phyloP scores from a whole-genome alignment of 2,797 vertebrate genomes.

The Anisognathus igniventris region DNA sequence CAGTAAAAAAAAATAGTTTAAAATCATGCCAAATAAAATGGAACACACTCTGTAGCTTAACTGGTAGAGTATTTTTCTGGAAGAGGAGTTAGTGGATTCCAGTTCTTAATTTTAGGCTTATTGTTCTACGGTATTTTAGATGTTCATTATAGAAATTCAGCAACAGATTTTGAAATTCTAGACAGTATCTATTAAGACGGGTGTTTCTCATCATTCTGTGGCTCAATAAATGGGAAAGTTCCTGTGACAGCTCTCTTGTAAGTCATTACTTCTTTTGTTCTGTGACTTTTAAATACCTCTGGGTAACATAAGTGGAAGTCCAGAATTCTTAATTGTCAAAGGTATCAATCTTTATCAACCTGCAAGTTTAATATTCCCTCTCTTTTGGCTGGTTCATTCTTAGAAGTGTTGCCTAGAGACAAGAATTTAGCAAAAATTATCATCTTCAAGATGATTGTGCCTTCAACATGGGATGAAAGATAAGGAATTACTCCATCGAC shows the following conservation, averaged over 20 bases:
- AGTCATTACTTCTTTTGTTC: neutral
- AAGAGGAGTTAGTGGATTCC: neutral
- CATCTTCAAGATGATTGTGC: neutral
- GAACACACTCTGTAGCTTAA: neutral
- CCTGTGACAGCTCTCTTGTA: neutral
- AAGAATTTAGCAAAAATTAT: neutral
- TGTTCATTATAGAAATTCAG: neutral
- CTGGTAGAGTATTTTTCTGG: neutral
- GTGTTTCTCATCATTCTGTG: neutral
- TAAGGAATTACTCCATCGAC: neutral
- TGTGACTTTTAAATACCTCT: neutral
- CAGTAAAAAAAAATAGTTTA: neutral
- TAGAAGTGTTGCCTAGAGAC: neutral
- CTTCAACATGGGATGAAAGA: neutral
- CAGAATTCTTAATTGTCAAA: neutral
- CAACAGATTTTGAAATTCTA: neutral
- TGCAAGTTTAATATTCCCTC: neutral
- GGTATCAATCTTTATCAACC: neutral
- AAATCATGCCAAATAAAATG: neutral
- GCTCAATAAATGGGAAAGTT: neutral
- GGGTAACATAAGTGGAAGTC: neutral
- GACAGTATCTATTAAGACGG: neutral
- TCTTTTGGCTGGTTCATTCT: neutral
- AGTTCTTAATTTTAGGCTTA: neutral
- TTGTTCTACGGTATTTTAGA: neutral